These are phyloP conservation scores for Bryconaethiops microstoma DNA, from an alignment of 2,797 vertebrate species.

Conservation along the genomic window DNA sequence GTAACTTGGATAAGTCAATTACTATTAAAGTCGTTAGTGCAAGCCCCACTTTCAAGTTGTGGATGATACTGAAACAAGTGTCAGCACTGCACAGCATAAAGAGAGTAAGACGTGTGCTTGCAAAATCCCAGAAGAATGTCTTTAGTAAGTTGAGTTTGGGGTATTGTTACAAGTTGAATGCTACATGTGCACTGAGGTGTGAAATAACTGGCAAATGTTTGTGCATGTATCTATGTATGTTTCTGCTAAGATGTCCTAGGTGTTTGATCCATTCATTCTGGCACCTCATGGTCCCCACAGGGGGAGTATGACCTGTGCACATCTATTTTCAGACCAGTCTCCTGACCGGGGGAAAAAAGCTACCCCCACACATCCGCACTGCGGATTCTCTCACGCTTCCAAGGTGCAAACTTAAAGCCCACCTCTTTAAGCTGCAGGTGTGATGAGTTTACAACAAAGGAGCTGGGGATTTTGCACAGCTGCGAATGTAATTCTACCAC, in stretches of 20 bases:
- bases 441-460: not conserved
- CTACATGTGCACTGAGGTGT: not conserved
- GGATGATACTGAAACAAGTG: not conserved
- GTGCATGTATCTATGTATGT: not conserved
- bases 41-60: not conserved
- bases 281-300: conserved; percentile 17
- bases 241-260: not conserved
- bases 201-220: not conserved
- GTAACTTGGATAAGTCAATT: not conserved
- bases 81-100: not conserved
- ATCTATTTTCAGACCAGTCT: conserved; percentile 34
- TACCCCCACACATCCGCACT: not conserved
- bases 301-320: conserved; percentile 20
- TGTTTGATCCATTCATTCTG: conserved; percentile 24
- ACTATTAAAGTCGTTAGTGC: not conserved
- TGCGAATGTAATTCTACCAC: not conserved
- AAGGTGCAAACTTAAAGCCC: not conserved
- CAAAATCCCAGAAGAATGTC: not conserved
- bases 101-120: not conserved
- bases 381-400: not conserved
- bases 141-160: not conserved
- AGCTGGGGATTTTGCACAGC: not conserved
- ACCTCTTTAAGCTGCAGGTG: not conserved
- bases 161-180: not conserved
- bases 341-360: conserved; percentile 13